Conservation (phyloP, 2,113 vertebrate species). For the Cygnus buccinator region DNA sequence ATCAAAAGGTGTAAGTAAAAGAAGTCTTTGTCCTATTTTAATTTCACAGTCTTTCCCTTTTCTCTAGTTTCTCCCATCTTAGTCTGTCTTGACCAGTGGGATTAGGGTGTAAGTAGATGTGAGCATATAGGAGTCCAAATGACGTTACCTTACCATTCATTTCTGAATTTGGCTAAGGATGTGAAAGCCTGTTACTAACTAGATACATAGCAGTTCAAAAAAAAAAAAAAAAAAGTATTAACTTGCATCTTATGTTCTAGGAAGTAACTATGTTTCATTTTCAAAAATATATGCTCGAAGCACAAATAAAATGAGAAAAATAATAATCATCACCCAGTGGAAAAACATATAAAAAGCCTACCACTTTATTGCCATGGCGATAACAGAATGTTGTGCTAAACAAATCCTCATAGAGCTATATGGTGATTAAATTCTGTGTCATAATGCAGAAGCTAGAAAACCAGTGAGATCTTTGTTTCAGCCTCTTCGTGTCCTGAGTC, state of each 20-base stretch:
- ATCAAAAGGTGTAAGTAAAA: neutral
- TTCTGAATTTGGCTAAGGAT: neutral
- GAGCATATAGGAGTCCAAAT: neutral
- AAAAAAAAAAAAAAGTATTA: neutral
- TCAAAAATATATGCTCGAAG: neutral
- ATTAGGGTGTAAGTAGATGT: neutral
- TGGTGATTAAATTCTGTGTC: conserved; percentile 25
- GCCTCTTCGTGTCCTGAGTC: neutral
- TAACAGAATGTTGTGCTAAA: conserved; percentile 49
- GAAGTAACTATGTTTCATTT: conserved; percentile 26
- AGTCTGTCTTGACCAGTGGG: neutral
- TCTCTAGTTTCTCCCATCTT: neutral
- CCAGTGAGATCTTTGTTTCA: neutral
- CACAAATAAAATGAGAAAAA: conserved; percentile 42
- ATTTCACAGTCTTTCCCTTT: neutral
- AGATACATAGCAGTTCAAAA: neutral
- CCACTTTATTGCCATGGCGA: conserved; percentile 63
- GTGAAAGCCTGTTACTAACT: neutral
- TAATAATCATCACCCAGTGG: neutral
- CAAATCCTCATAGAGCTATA: neutral
- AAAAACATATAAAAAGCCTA: conserved; percentile 32
- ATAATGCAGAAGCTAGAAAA: neutral
- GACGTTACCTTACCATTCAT: neutral
- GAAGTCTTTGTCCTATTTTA: neutral
- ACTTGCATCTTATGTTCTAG: neutral